Percentiles rank a stretch among this genome's conserved stretches.
Evolutionary conservation across 2,113 vertebrate genomes (phyloP).

Genomic region (Cynoglossus semilaevis): DNA sequence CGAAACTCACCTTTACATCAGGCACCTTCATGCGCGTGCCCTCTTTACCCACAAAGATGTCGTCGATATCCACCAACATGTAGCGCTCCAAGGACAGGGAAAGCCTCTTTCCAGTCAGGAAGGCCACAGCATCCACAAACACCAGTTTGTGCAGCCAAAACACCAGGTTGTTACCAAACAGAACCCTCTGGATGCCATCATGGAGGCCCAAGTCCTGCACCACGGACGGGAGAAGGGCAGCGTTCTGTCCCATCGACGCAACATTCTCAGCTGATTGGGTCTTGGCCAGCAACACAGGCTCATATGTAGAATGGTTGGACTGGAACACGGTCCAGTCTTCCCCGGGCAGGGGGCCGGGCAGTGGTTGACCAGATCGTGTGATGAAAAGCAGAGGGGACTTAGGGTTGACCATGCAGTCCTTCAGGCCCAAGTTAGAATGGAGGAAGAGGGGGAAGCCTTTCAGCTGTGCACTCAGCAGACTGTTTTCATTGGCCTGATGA

Average conservation of each 20-base stretch:
- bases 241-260: slow-evolving; percentile 83
- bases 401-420: slow-evolving; percentile 94
- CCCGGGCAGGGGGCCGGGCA: slow-evolving; percentile 89
- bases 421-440: slow-evolving; percentile 93
- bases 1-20: slow-evolving; percentile 87
- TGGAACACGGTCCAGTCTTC: slow-evolving; percentile 98
- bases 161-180: slow-evolving; percentile 94
- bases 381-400: slow-evolving; percentile 94
- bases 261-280: slow-evolving; percentile 90
- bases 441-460: slow-evolving; percentile 97
- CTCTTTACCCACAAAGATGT: slow-evolving; percentile 98
- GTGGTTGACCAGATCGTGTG: slow-evolving; percentile 87
- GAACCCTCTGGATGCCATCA: slow-evolving; percentile 92
- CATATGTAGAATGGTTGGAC: slow-evolving; percentile 96
- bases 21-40: slow-evolving; percentile 96
- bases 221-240: slow-evolving; percentile 88
- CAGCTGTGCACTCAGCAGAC: slow-evolving; percentile 93
- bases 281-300: slow-evolving; percentile 92
- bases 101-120: slow-evolving; percentile 91
- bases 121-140: slow-evolving; percentile 93
- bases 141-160: slow-evolving; percentile 98
- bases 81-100: slow-evolving; percentile 92
- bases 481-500: slow-evolving; percentile 94
- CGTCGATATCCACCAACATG: slow-evolving; percentile 93
- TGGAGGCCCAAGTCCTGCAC: slow-evolving; percentile 97